These are phyloP conservation scores for Diabrotica undecimpunctata DNA, from an alignment of 1,140 invertebrate species.

Conservation along the genomic window DNA sequence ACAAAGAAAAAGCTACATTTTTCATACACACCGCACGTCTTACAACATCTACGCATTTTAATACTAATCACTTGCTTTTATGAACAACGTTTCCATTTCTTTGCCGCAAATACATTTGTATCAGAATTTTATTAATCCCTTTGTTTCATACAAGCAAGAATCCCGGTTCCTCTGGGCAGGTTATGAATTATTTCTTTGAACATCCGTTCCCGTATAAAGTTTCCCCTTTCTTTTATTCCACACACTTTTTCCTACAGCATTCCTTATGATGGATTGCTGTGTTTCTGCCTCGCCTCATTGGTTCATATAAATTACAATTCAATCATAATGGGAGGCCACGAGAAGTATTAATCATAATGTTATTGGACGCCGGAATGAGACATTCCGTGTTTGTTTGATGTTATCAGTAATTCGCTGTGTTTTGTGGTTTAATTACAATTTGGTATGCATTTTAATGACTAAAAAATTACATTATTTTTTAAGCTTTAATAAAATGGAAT, in stretches of 20 bases:
- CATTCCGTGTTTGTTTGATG: neutral
- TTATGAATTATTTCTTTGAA: slow-evolving; percentile 1
- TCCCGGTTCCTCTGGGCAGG: neutral
- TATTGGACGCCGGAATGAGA: neutral
- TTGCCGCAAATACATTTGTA: too few species aligned
- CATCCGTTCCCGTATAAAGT: neutral
- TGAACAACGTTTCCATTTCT: too few species aligned
- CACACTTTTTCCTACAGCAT: slow-evolving; percentile 2
- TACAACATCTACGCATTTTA: too few species aligned
- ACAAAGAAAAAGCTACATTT: too few species aligned
- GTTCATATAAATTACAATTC: slow-evolving; percentile 3
- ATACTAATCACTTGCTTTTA: too few species aligned
- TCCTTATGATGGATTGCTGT: neutral
- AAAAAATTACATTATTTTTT: too few species aligned
- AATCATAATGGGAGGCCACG: slow-evolving; percentile 1
- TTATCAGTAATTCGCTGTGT: too few species aligned
- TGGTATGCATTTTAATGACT: too few species aligned
- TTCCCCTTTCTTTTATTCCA: neutral
- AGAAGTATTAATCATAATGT: neutral
- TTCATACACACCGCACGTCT: too few species aligned
- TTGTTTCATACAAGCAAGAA: neutral
- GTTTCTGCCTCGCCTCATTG: neutral
- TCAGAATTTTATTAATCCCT: neutral
- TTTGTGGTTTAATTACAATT: too few species aligned
- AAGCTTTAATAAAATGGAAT: too few species aligned